Evolutionary conservation across 2,888 invertebrate genomes (phyloP), one percentile per base, ranked within the genome.

Genomic region (Xylota sylvarum): DNA sequence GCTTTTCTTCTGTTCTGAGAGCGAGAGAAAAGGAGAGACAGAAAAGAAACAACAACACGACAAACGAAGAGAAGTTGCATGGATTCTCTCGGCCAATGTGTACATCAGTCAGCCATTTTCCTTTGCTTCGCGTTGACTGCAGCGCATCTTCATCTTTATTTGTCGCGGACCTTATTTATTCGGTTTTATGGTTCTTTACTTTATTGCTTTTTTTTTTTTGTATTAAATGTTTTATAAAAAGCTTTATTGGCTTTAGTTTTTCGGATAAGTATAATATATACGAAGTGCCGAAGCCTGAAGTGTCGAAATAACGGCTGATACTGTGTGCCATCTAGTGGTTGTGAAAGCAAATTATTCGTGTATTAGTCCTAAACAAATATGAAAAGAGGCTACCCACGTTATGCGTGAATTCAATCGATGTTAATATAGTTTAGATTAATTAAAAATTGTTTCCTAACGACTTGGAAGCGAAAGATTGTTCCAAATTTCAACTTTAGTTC

Each of bases 31-130:
- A 46, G 60, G 58, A 70, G 50, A 79, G 55, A 64, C 23, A 37
- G 72, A 73, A 50, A 37, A 50, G 43, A 65, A 62, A 73, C 67
- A 85, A 60, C 64, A 69, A 46, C 27, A 56, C 65, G 2, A 83
- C 64, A 48, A 58, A 19, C 58, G 23, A 79, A 72, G 87, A 74
- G 64, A 69, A 60, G 72, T 81, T 86, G 81, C 86, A 86, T 82
- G 86, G 82, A 81, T 77, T 81, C 76, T 77, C 72, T 77, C 60
- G 35, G 48, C 60, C 77, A 81, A 88, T 89, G 81, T 88, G 74
- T 88, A 89, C 88, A 89, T 89, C 90, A 90, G 89, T 90, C 90
- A 89, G 90, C 90, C 90, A 91, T 91, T 92, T 92, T 92, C 91
- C 91, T 91, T 92, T 89, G 90, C 90, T 90, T 90, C 90, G 91